Evolutionary conservation across 2,797 vertebrate species (phyloP).

Genomic region (Micromesistius poutassou): DNA sequence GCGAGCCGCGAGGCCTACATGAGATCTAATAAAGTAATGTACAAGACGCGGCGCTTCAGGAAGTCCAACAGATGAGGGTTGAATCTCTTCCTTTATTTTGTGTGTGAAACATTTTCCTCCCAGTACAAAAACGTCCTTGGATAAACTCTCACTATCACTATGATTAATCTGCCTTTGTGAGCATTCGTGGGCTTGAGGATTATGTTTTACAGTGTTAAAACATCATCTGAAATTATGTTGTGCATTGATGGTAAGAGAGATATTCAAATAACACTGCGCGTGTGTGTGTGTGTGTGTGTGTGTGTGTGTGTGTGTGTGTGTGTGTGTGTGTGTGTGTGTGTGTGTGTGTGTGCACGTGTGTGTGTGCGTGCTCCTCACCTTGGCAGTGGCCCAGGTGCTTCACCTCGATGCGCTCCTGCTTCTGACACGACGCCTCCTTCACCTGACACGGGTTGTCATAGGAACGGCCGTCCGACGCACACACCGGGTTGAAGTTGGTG

Average conservation of each 20-base stretch:
- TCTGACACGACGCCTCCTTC: slow-evolving; percentile 99
- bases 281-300: no score
- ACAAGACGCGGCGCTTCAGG: not conserved
- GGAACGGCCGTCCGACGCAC: slow-evolving; percentile 96
- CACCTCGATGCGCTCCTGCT: slow-evolving; percentile 99
- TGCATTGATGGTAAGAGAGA: not conserved
- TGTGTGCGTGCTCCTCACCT: slow-evolving; percentile 75
- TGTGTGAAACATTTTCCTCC: not conserved
- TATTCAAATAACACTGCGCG: not conserved
- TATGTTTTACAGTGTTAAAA: not conserved
- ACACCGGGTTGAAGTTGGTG: slow-evolving; percentile 99
- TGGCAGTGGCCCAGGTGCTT: slow-evolving; percentile 98
- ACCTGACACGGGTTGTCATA: slow-evolving; percentile 99
- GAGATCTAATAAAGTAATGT: not conserved
- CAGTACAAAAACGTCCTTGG: not conserved
- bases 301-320: not conserved
- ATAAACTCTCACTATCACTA: not conserved
- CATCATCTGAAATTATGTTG: no score
- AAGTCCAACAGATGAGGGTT: not conserved
- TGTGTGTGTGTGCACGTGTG: not conserved
- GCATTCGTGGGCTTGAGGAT: not conserved
- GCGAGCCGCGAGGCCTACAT: not conserved
- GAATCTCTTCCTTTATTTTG: not conserved
- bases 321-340: slow-evolving; percentile 8
- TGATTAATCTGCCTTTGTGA: not conserved